Percentiles rank a stretch among this genome's conserved stretches.
These are phyloP conservation scores for Drosophila orosa DNA, from an alignment of 1,140 invertebrate species.

Conservation along the genomic window DNA sequence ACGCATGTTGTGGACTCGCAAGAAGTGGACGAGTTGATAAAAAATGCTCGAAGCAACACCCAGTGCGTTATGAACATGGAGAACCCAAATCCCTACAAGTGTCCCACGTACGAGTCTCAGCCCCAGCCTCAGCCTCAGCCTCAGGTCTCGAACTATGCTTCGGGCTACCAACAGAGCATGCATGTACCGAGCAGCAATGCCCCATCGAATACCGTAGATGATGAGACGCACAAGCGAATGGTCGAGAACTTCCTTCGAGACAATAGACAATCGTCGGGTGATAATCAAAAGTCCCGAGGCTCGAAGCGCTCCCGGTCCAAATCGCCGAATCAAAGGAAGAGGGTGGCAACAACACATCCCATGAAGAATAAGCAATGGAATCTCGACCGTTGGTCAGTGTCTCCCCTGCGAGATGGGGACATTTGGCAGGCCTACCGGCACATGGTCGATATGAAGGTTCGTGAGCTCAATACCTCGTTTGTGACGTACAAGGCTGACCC, in stretches of 20 bases:
- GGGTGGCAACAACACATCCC: conserved; percentile 10
- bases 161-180: conserved; percentile 15
- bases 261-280: conserved; percentile 30
- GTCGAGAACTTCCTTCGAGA: conserved; percentile 70
- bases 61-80: conserved; percentile 7
- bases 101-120: conserved; percentile 2
- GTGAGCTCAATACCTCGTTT: conserved; percentile 61
- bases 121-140: not conserved
- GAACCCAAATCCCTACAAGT: conserved; percentile 4
- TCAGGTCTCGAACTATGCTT: not conserved
- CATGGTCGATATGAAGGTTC: conserved; percentile 68
- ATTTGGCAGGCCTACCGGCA: conserved; percentile 77
- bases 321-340: conserved; percentile 33
- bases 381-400: conserved; percentile 62
- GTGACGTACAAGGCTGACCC: conserved; percentile 86
- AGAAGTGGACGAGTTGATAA: conserved; percentile 60
- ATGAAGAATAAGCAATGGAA: conserved; percentile 40
- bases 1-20: conserved; percentile 69
- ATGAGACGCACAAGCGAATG: conserved; percentile 73
- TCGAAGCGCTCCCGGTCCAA: conserved; percentile 49
- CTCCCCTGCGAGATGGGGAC: conserved; percentile 65
- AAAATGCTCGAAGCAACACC: conserved; percentile 26
- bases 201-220: conserved; percentile 50
- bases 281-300: conserved; percentile 3
- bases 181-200: not conserved